These are phyloP conservation scores for Myoxocephalus aenaeus DNA, from an alignment of 2,797 vertebrate species.

Conservation along the genomic window DNA sequence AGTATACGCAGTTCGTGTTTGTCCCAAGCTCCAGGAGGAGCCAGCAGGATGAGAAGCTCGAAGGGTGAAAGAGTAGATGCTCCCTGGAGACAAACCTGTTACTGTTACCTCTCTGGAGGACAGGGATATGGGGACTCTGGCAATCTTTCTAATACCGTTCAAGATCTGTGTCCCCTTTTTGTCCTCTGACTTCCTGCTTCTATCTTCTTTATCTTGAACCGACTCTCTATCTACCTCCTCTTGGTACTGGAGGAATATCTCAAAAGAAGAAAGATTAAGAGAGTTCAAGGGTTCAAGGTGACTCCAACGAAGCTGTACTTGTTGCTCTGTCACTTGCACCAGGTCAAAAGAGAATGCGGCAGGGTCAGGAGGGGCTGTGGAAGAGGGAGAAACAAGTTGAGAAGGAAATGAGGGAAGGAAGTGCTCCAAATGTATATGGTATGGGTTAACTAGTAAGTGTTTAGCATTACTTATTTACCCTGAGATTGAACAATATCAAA, in stretches of 20 bases:
- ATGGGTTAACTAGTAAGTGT: background rate
- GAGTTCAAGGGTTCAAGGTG: conserved; percentile 70
- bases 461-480: background rate
- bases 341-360: conserved; percentile 79
- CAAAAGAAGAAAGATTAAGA: conserved; percentile 59
- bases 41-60: conserved; percentile 79
- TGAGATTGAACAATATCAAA: background rate
- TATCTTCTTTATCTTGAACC: conserved; percentile 15
- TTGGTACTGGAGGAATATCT: conserved; percentile 84
- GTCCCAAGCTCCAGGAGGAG: conserved; percentile 81
- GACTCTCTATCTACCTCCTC: conserved; percentile 50
- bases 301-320: conserved; percentile 84
- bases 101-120: conserved; percentile 73
- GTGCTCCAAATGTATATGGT: background rate
- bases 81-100: conserved; percentile 85
- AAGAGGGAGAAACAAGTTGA: background rate
- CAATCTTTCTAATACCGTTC: conserved; percentile 33
- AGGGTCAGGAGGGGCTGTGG: conserved; percentile 77
- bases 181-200: conserved; percentile 16
- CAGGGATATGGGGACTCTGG: conserved; percentile 61
- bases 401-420: background rate
- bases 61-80: conserved; percentile 85
- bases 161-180: conserved; percentile 11
- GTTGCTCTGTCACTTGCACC: conserved; percentile 81
- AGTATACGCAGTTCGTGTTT: conserved; percentile 58